Base-by-base conservation (phyloP, 1,140 invertebrate species). In the Battus philenor region DNA sequence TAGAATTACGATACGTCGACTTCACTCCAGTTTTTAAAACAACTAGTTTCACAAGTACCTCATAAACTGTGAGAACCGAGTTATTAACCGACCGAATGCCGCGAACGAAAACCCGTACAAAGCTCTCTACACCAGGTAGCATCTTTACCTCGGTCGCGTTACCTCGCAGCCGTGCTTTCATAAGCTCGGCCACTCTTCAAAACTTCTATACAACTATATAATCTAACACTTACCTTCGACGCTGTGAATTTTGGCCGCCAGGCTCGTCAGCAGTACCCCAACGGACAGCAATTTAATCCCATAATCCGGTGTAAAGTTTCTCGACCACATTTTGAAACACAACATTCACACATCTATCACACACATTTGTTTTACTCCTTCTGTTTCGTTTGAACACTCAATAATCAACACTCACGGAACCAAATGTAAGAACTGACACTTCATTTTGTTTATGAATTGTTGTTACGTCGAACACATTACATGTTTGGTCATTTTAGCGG, bases 221-320 rank as follows among this genome's bases (percentile, higher is more conserved):
- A 59, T 59, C 39, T 45, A 47, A 32, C 45, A 75, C 80, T 75
- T 62, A 84, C 80, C 78, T 73, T 82, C 80, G 44, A 72, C 74
- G 49, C 68, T 66, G 18, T 79, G 59, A 61, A 82, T 70, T 61
- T 66, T 72, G 50, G 71, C 59, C 20, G 71, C 58, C 65, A 74
- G 41, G 18, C 68, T 72, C 44, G 65, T 59, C 60, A 79, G 54
- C 60, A 82, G 8, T 9, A 84, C 63, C 38, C 63, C 60, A 33
- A 71, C 48, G 44, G 68, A 65, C 59, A 82, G 56, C 62, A 80
- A 68, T 67, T 57, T 69, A 82, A 84, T 80, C 76, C 78, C 80
- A 80, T 84, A 84, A 80, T 82, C 80, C 78, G 80, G 80, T 79
- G 75, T 73, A 82, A 80, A 85, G 81, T 85, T 81, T 75, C 80